phyloP scores from a whole-genome alignment of 2,888 invertebrate species.

The Hemithea aestivaria region DNA sequence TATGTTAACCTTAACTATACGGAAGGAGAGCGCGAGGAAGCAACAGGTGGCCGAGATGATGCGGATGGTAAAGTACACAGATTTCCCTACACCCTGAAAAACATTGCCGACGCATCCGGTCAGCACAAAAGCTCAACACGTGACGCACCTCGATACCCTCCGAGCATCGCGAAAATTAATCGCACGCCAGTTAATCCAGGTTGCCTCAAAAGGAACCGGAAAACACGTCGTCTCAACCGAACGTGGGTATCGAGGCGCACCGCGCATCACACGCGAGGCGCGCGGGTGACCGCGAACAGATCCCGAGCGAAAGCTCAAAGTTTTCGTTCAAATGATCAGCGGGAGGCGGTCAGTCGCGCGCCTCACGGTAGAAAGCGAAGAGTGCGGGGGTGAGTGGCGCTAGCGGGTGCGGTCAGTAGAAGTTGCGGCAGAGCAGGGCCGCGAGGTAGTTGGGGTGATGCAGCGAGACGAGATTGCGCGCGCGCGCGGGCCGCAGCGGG shows the following conservation, averaged over 20 bases:
- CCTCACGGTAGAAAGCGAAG: constrained; percentile 16
- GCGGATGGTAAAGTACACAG: constrained; percentile 14
- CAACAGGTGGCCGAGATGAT: constrained; percentile 25
- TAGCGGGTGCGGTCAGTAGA: constrained; percentile 47
- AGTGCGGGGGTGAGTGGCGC: constrained; percentile 19
- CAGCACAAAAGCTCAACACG: constrained; percentile 28
- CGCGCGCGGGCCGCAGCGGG: constrained; percentile 28
- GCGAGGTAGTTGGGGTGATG: constrained; percentile 71
- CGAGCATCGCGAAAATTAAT: constrained; percentile 10
- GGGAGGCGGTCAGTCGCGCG: constrained; percentile 15
- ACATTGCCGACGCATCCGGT: constrained; percentile 15
- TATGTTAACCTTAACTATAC: constrained; percentile 27
- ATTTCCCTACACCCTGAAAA: constrained; percentile 23
- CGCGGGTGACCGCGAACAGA: constrained; percentile 19
- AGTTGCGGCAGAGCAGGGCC: constrained; percentile 70
- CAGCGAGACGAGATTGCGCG: constrained; percentile 46
- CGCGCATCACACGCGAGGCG: constrained; percentile 17
- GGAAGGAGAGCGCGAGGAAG: constrained; percentile 19
- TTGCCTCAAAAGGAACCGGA: constrained; percentile 36
- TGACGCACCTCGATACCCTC: constrained; percentile 30
- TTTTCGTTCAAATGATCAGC: constrained; percentile 23
- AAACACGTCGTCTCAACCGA: constrained; percentile 30
- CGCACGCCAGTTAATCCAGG: constrained; percentile 34
- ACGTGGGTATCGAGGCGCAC: constrained; percentile 18
- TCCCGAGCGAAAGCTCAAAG: constrained; percentile 37